Evolutionary conservation across 2,797 vertebrate genomes (phyloP).

Genomic region (Serranus cabrilla): DNA sequence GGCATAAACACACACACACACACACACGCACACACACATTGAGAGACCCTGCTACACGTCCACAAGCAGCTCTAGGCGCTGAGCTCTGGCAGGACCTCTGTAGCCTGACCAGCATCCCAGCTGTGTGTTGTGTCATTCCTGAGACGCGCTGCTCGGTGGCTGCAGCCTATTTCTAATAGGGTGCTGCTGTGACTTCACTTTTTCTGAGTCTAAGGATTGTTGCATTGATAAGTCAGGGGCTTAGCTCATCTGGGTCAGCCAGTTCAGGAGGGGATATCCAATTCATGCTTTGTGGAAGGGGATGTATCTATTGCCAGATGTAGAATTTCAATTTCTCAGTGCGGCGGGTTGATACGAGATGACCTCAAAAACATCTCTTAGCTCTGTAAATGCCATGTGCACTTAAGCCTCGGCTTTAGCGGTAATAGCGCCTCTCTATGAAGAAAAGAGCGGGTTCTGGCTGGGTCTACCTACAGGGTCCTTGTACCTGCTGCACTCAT

Average conservation of each 20-base stretch:
- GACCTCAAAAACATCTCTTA: slow-evolving; percentile 60
- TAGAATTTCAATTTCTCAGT: slow-evolving; percentile 55
- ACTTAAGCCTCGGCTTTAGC: slow-evolving; percentile 46
- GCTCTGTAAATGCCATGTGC: slow-evolving; percentile 50
- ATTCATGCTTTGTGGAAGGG: slow-evolving; percentile 50
- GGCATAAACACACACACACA: slow-evolving; percentile 51
- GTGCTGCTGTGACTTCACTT: slow-evolving; percentile 43
- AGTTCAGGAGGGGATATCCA: slow-evolving; percentile 38
- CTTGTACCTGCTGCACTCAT: slow-evolving; percentile 72
- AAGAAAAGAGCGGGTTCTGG: slow-evolving; percentile 45
- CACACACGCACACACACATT: slow-evolving; percentile 24
- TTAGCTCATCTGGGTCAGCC: slow-evolving; percentile 54
- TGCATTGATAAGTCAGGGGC: slow-evolving; percentile 51
- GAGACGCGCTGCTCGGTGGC: slow-evolving; percentile 53
- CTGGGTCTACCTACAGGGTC: slow-evolving; percentile 56
- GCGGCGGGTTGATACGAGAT: slow-evolving; percentile 50
- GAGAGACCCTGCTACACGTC: slow-evolving; percentile 35
- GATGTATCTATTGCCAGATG: slow-evolving; percentile 49
- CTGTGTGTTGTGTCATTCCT: slow-evolving; percentile 68
- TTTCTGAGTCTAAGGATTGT: slow-evolving; percentile 32
- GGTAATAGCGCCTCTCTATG: slow-evolving; percentile 40
- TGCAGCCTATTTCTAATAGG: slow-evolving; percentile 56
- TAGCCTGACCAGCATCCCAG: slow-evolving; percentile 66
- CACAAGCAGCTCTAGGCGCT: slow-evolving; percentile 57
- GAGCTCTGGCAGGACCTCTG: slow-evolving; percentile 71